These are phyloP conservation scores for Himalopsyche japonica DNA, from an alignment of 2,888 invertebrate genomes.

Conservation along the genomic window DNA sequence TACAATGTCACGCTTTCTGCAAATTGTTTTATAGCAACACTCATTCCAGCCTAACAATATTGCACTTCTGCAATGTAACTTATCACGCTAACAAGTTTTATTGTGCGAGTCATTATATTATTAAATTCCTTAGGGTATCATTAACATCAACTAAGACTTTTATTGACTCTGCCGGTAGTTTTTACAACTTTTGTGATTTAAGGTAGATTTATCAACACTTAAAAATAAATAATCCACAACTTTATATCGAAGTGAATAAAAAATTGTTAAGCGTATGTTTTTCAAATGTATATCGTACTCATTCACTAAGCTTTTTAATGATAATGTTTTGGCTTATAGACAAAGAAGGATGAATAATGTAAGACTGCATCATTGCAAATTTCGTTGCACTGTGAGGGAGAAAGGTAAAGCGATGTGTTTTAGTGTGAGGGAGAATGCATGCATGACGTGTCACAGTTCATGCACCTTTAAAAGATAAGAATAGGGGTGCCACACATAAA, in stretches of 20 bases:
- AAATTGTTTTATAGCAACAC: too few species aligned
- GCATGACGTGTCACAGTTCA: conserved; percentile 26
- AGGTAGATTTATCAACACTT: neutral
- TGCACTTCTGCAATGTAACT: too few species aligned
- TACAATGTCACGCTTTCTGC: too few species aligned
- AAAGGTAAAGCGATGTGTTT: neutral
- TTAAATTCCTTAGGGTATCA: neutral
- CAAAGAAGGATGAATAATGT: neutral
- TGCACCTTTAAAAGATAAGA: conserved; percentile 18
- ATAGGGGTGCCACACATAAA: conserved; percentile 5
- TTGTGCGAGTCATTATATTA: neutral
- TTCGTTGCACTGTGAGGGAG: conserved; percentile 1
- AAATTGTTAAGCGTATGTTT: neutral
- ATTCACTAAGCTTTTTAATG: neutral
- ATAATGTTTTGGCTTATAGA: neutral
- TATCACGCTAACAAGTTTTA: neutral
- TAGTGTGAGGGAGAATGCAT: neutral
- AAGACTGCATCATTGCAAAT: neutral
- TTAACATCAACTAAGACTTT: neutral
- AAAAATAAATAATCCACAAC: neutral
- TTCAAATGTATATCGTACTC: neutral
- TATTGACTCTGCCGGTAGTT: neutral
- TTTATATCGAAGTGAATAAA: neutral
- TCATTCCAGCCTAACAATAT: too few species aligned
- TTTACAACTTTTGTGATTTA: neutral